phyloP scores from a whole-genome alignment of 2,113 vertebrate species.

The Crotalus horridus region DNA sequence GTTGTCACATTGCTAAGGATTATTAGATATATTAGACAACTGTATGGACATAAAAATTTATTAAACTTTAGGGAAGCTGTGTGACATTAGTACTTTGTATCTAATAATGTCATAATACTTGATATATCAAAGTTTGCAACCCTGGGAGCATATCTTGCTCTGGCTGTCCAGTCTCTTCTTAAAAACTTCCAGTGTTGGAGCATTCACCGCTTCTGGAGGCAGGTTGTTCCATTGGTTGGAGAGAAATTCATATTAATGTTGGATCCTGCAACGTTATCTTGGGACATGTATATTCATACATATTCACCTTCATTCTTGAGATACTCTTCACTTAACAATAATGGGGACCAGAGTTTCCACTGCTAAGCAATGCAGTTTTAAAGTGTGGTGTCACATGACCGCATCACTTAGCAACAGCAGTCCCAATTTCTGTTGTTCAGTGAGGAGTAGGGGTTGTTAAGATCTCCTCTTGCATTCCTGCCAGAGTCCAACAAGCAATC shows the following conservation, averaged over 20 bases:
- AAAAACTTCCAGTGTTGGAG: no score
- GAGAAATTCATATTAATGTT: background rate
- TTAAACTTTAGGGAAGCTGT: conserved; percentile 19
- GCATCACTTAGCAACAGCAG: background rate
- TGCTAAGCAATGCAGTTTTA: background rate
- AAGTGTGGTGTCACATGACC: background rate
- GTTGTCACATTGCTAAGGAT: background rate
- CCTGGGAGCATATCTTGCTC: background rate
- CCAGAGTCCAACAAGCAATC: background rate
- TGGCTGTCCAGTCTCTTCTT: no score
- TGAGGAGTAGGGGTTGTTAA: background rate
- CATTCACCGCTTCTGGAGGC: no score
- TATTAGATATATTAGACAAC: conserved; percentile 13
- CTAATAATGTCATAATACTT: background rate
- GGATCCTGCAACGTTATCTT: background rate
- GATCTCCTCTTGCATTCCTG: background rate
- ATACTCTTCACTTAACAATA: background rate
- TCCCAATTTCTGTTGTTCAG: background rate
- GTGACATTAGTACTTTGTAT: background rate
- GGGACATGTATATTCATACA: background rate
- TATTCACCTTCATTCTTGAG: background rate
- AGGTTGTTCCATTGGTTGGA: no score
- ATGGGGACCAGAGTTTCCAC: background rate
- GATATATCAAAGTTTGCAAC: background rate
- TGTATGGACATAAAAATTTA: background rate